Evolutionary conservation across 1,140 invertebrate genomes (phyloP).

Genomic region (Pseudomyrmex gracilis): DNA sequence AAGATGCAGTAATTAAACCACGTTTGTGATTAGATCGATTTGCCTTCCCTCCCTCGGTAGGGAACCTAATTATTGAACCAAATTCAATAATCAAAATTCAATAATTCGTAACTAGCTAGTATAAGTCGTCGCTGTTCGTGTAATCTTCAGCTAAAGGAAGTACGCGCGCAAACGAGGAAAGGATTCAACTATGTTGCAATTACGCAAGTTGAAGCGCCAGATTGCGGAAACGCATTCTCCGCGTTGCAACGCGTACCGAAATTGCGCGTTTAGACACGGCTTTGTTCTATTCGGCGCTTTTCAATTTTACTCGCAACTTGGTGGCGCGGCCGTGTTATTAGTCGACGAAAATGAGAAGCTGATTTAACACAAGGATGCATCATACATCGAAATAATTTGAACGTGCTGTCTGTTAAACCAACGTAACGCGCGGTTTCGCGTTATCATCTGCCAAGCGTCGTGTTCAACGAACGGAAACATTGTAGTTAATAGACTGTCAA

Average conservation of each 20-base stretch:
- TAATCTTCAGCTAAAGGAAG: not conserved
- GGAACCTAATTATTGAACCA: not conserved
- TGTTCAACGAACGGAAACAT: slow-evolving; percentile 33
- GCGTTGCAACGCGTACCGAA: not conserved
- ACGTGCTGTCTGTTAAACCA: not conserved
- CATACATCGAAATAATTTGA: not conserved
- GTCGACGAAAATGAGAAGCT: slow-evolving; percentile 1
- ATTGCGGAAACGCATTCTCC: not conserved
- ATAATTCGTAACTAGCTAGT: not conserved
- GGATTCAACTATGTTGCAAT: not conserved
- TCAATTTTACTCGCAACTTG: not conserved
- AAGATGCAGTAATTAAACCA: no score
- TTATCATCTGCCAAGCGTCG: slow-evolving; percentile 7
- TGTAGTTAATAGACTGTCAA: slow-evolving; percentile 22
- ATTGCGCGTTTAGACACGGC: not conserved
- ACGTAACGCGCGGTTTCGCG: not conserved
- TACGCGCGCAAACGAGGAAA: not conserved
- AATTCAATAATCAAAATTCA: not conserved
- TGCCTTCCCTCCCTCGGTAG: not conserved
- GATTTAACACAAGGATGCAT: no score
- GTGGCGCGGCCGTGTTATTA: not conserved
- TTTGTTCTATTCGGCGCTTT: not conserved
- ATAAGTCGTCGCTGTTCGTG: not conserved
- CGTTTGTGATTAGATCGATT: no score
- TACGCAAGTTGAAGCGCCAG: not conserved